Evolutionary conservation across 2,113 vertebrate genomes (phyloP).

Genomic region (Pachycephala philippinensis): DNA sequence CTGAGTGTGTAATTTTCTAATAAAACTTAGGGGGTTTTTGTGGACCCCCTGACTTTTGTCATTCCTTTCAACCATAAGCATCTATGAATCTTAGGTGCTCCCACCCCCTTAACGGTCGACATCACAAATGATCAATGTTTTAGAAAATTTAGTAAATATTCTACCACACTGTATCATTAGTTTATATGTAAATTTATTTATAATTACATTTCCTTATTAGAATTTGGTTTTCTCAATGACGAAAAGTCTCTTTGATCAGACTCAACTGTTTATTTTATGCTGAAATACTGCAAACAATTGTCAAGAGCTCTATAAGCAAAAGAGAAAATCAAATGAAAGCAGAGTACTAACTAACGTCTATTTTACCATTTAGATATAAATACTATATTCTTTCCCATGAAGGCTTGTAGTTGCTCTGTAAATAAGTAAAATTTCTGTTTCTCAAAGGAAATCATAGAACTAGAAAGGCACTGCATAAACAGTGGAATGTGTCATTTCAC

Average conservation of each 20-base stretch:
- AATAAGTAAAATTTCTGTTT: slow-evolving; percentile 18
- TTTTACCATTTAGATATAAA: slow-evolving; percentile 38
- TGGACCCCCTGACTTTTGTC: neutral
- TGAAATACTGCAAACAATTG: slow-evolving; percentile 35
- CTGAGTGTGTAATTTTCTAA: neutral
- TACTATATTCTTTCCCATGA: slow-evolving; percentile 8
- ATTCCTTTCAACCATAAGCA: neutral
- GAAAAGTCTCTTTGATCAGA: neutral
- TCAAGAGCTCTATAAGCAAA: slow-evolving; percentile 38
- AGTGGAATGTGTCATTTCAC: neutral
- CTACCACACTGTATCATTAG: neutral
- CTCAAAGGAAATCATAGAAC: slow-evolving; percentile 8
- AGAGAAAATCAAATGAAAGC: slow-evolving; percentile 25
- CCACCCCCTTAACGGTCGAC: neutral
- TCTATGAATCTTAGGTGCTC: neutral
- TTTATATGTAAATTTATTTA: neutral
- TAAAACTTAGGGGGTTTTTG: neutral
- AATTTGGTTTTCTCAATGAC: neutral
- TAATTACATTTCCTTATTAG: neutral
- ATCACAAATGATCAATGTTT: neutral
- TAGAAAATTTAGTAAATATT: neutral
- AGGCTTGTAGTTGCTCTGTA: slow-evolving; percentile 17
- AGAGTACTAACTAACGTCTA: slow-evolving; percentile 36
- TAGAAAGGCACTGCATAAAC: slow-evolving; percentile 8
- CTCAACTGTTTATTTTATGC: neutral